Evolutionary conservation across 1,140 invertebrate species (phyloP), one percentile per base, ranked within the genome.

Genomic region (Papilio glaucus): DNA sequence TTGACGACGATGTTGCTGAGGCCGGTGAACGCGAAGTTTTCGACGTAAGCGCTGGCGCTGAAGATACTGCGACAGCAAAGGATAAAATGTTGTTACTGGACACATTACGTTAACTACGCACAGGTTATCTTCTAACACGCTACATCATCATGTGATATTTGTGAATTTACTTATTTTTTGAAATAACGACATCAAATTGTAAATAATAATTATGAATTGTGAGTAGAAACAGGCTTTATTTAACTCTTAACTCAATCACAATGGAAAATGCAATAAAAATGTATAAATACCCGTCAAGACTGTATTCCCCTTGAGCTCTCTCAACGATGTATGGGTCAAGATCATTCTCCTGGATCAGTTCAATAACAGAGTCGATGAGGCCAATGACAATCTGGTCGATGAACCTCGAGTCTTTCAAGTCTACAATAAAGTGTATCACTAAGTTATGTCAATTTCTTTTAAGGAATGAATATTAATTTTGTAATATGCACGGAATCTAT

Each of bases 1-100:
- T 86, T 75, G 45, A 87, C 65, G 57, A 79, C 74, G 67, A 90
- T 87, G 74, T 89, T 79, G 49, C 86, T 85, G 4, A 83, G 39
- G 5, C 88, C 88, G 15, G 38, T 73, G 21, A 81, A 77, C 0
- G 71, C 9, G 0, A 90, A 18, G 0, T 81, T 21, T 0, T 83
- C 73, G 2, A 80, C 18, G n/a, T 73, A 37, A 3, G 49, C 74
- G 0, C 74, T 63, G 5, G 73, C 33, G 15, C 72, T 72, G 21
- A 84, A 74, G n/a, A 85, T 13, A 2, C 86, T 87, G 76, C 33
- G 42, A 21, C 15, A 49, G 18, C 42, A 49, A 49, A 21, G 7
- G 29, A 49, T 49, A 49, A 49, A 21, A 21, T 2, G 8, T 7
- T 4, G 12, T 0, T 18, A 45, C 7, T 45, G n/a, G n/a, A n/a